Conservation (phyloP, 2,797 vertebrate species). For the Aselliscus stoliczkanus region DNA sequence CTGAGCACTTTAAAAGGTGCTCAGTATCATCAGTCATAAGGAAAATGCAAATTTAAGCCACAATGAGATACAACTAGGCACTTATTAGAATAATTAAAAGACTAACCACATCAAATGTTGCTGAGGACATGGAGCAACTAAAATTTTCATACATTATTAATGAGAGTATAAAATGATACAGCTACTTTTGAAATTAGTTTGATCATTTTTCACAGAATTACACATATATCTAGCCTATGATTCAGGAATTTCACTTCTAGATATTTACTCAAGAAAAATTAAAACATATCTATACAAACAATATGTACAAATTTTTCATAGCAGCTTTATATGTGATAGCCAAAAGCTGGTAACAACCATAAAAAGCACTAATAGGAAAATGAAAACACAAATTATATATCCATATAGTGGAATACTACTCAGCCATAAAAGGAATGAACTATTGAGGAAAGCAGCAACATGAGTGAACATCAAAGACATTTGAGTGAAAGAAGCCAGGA, state of each 20-base stretch:
- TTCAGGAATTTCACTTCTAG: neutral
- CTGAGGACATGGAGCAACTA: neutral
- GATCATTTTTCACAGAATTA: neutral
- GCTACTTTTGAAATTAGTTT: neutral
- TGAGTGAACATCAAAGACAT: neutral
- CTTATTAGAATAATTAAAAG: neutral
- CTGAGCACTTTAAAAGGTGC: neutral
- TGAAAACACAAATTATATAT: neutral
- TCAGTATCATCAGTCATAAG: neutral
- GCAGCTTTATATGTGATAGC: neutral
- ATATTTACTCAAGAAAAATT: neutral
- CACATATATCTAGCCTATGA: neutral
- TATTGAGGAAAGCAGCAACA: neutral
- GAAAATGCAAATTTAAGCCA: neutral
- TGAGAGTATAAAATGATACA: neutral
- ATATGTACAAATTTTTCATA: neutral
- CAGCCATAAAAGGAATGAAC: neutral
- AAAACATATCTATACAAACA: neutral
- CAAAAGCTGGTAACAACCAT: neutral
- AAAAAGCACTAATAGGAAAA: neutral
- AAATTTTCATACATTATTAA: neutral
- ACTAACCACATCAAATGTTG: neutral
- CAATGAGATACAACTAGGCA: neutral
- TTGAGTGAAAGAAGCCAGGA: neutral
- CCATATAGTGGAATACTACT: neutral